Evolutionary conservation across 2,797 vertebrate species (phyloP).

Genomic region (Hypotaenidia philippensis): DNA sequence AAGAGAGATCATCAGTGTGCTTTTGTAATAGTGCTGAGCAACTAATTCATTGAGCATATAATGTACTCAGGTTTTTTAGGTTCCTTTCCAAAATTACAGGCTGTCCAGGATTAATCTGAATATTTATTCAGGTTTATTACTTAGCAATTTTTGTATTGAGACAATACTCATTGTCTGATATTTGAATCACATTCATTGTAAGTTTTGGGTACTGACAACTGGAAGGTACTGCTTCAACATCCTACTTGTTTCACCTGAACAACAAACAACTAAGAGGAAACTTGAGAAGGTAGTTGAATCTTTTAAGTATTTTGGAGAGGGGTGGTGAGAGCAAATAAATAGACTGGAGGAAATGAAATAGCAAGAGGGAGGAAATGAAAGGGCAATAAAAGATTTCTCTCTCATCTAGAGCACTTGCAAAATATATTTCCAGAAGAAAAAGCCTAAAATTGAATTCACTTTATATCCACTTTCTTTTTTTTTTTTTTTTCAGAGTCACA

Average conservation of each 20-base stretch:
- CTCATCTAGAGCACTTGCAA: accelerated
- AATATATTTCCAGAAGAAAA: neutral
- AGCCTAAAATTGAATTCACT: neutral
- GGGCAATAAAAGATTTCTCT: neutral
- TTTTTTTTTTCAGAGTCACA: neutral
- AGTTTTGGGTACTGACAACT: neutral
- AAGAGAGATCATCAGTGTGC: neutral
- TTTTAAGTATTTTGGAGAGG: neutral
- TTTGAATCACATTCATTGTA: neutral
- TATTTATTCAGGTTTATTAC: neutral
- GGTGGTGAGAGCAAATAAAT: neutral
- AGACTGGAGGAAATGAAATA: neutral
- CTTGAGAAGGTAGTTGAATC: neutral
- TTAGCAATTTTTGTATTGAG: neutral
- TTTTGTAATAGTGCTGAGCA: neutral
- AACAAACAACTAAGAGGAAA: neutral
- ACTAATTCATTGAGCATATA: neutral
- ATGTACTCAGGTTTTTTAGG: neutral
- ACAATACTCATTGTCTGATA: neutral
- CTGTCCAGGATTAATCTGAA: neutral
- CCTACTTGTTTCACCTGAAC: neutral
- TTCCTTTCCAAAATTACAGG: neutral
- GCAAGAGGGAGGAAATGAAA: neutral
- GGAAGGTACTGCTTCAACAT: neutral
- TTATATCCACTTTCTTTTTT: neutral